Evolutionary conservation across 1,140 invertebrate genomes (phyloP), one percentile per base, ranked within the genome.

Genomic region (Ostrea edulis): DNA sequence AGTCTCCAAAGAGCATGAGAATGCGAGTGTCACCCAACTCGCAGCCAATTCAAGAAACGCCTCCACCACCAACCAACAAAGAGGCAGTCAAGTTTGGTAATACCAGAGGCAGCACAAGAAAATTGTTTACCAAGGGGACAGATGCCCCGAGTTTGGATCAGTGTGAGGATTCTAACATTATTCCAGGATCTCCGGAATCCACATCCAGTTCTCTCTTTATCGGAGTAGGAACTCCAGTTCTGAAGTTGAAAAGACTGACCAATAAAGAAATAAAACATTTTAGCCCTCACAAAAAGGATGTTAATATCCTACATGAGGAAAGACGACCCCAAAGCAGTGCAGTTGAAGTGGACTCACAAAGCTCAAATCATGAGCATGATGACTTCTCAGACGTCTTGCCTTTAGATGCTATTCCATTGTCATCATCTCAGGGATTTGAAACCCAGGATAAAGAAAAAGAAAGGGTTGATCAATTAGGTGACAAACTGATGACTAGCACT

Each of bases 231-330:
- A 91, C 92, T 22, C 92, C 93, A 17, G 92, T 93, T 62, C 17
- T 93, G 17, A 91, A 92, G 77, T n/a, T 93, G 25, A 90, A 90
- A 68, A 92, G 89, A 88, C 84, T 93, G n/a, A 92, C 92, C 12
- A 62, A 91, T 29, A 87, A 91, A 8, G 92, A 93, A 52, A 92
- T 93, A 17, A 35, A 81, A 7, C 86, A 84, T 17, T 92, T 88
- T 86, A 93, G 91, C 85, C 92, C 92, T 52, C 86, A 87, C 2
- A 87, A 88, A n/a, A 88, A 68, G 29, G 82, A 87, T 58, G 62
- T 44, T 53, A 71, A 71, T 29, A 89, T 25, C 68, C 52, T 17
- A 9, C 25, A 17, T 62, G 35, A 29, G 35, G 55, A 65, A 8
- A 54, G 65, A 29, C 25, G n/a, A 22, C 11, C 55, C 22, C 22